These are phyloP conservation scores for Hypolimnas misippus DNA, from an alignment of 2,888 invertebrate genomes.

Conservation along the genomic window DNA sequence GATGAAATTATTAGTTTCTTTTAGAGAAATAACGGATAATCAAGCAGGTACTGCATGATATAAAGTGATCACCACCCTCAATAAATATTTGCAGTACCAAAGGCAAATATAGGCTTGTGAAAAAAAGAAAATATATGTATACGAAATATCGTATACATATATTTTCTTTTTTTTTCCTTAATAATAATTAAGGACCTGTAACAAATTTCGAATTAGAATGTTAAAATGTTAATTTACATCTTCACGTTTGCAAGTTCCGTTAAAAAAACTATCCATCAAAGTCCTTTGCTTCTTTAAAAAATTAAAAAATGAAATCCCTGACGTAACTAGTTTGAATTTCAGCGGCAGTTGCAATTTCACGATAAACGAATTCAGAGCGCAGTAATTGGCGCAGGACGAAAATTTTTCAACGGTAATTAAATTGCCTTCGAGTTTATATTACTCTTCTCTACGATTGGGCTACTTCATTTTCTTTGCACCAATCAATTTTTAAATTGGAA, in stretches of 20 bases:
- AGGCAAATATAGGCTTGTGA: too few species aligned
- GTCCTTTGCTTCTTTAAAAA: not conserved
- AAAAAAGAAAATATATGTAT: too few species aligned
- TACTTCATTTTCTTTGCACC: not conserved
- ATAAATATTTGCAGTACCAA: too few species aligned
- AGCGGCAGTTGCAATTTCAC: slow-evolving; percentile 1
- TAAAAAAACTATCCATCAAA: not conserved
- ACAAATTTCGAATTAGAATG: too few species aligned
- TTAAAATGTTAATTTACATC: not conserved
- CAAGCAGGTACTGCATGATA: too few species aligned
- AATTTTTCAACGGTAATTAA: not conserved
- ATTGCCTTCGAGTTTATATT: not conserved
- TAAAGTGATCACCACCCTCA: too few species aligned
- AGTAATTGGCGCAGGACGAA: not conserved
- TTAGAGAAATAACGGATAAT: too few species aligned
- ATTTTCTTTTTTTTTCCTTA: too few species aligned
- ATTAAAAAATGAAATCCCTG: not conserved
- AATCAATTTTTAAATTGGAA: too few species aligned
- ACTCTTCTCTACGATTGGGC: not conserved
- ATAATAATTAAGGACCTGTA: too few species aligned
- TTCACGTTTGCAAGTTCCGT: not conserved
- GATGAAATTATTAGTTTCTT: too few species aligned
- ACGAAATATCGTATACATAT: too few species aligned
- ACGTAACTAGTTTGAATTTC: not conserved
- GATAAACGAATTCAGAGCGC: slow-evolving; percentile 3